Evolutionary conservation across 2,888 invertebrate genomes (phyloP).

Genomic region (Synanthedon vespiformis): DNA sequence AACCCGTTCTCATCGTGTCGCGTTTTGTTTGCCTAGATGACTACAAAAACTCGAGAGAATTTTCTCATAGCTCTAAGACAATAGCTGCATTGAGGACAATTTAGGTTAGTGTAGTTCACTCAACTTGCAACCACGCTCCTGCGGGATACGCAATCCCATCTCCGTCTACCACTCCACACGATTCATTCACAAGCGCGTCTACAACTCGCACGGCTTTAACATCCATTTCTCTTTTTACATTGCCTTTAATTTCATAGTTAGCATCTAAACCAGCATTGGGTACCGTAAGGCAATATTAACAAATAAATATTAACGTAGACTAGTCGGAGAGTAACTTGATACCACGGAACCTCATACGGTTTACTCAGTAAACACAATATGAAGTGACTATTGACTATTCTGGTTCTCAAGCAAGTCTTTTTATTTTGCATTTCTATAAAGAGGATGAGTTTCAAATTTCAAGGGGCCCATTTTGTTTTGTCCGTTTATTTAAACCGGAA

Average conservation of each 20-base stretch:
- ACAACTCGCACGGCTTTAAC: slow-evolving; percentile 3
- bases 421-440: slow-evolving; percentile 55
- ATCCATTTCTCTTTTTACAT: slow-evolving; percentile 20
- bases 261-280: slow-evolving; percentile 18
- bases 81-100: slow-evolving; percentile 53
- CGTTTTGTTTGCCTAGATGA: neutral
- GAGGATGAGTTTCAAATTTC: slow-evolving; percentile 52
- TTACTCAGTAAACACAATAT: slow-evolving; percentile 64
- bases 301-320: slow-evolving; percentile 13
- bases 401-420: slow-evolving; percentile 54
- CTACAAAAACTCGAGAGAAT: slow-evolving; percentile 32
- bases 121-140: slow-evolving; percentile 53
- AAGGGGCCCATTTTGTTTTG: slow-evolving; percentile 35
- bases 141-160: slow-evolving; percentile 49
- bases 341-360: slow-evolving; percentile 58
- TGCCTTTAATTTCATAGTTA: neutral
- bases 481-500: slow-evolving; percentile 26
- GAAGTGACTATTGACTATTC: slow-evolving; percentile 70
- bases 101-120: slow-evolving; percentile 62
- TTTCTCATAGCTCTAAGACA: slow-evolving; percentile 41
- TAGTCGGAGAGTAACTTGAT: slow-evolving; percentile 34
- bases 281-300: neutral
- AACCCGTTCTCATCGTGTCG: too few relatives aligned
- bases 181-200: slow-evolving; percentile 6
- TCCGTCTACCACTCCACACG: slow-evolving; percentile 18